A percentile compares a stretch with the other conserved stretches of the same genome.
Evolutionary conservation across 2,797 vertebrate genomes (phyloP).

Genomic region (Cyclura pinguis): DNA sequence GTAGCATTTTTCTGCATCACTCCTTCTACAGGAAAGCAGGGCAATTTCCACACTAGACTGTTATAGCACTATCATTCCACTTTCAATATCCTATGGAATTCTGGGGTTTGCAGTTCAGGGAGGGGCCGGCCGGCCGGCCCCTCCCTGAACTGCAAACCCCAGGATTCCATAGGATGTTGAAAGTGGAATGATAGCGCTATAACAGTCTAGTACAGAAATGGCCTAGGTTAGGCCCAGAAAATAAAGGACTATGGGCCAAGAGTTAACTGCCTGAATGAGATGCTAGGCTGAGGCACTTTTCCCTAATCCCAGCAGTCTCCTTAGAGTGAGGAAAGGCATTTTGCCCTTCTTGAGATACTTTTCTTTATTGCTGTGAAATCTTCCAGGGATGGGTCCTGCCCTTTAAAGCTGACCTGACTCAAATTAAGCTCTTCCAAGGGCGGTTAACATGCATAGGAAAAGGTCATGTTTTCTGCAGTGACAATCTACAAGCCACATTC

Average conservation of each 20-base stretch:
- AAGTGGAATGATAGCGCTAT: no score
- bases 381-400: background rate
- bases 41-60: no score
- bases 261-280: background rate
- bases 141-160: no score
- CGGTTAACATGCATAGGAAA: background rate
- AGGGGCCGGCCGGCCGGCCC: no score
- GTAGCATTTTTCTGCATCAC: no score
- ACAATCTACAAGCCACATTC: no score
- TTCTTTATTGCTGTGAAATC: background rate
- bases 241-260: background rate
- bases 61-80: no score
- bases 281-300: background rate
- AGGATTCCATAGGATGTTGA: no score
- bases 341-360: background rate
- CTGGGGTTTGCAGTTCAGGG: no score
- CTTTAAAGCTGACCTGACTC: background rate
- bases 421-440: background rate
- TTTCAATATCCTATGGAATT: no score
- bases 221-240: background rate
- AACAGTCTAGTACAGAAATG: no score
- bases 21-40: background rate
- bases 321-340: background rate
- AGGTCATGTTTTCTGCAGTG: background rate
- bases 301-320: background rate